Evolutionary conservation across 2,888 invertebrate genomes (phyloP).

Genomic region (Endomychus coccineus): DNA sequence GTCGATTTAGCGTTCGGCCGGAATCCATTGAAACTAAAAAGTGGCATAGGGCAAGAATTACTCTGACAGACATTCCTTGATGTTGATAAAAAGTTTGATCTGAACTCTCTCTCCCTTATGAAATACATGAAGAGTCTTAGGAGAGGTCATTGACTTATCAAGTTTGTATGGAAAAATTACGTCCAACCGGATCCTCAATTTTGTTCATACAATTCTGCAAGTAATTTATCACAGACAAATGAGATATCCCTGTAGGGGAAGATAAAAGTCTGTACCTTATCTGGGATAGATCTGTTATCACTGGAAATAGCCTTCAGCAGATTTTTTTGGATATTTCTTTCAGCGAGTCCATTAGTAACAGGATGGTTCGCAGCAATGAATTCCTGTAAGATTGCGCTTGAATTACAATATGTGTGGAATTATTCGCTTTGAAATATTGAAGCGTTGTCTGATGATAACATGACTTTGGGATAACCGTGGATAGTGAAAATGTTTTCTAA

Average conservation of each 20-base stretch:
- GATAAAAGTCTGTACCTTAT: neutral
- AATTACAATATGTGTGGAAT: no score
- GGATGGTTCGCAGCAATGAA: neutral
- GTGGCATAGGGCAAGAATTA: neutral
- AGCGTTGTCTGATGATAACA: neutral
- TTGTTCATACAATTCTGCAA: neutral
- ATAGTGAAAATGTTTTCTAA: neutral
- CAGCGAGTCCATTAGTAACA: neutral
- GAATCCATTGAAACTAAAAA: neutral
- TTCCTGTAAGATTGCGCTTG: neutral
- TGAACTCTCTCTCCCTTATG: neutral
- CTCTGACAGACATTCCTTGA: neutral
- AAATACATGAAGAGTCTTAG: neutral
- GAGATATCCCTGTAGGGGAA: neutral
- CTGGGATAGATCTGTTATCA: no score
- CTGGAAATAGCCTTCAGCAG: neutral
- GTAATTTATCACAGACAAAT: constrained; percentile 1
- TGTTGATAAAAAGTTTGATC: neutral
- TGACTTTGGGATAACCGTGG: neutral
- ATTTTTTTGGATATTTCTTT: neutral
- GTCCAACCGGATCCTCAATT: neutral
- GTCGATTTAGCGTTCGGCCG: neutral
- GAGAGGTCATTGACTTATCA: neutral
- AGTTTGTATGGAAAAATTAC: neutral
- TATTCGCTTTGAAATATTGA: no score